These are phyloP conservation scores for Noctua fimbriata DNA, from an alignment of 2,888 invertebrate species.

Conservation along the genomic window DNA sequence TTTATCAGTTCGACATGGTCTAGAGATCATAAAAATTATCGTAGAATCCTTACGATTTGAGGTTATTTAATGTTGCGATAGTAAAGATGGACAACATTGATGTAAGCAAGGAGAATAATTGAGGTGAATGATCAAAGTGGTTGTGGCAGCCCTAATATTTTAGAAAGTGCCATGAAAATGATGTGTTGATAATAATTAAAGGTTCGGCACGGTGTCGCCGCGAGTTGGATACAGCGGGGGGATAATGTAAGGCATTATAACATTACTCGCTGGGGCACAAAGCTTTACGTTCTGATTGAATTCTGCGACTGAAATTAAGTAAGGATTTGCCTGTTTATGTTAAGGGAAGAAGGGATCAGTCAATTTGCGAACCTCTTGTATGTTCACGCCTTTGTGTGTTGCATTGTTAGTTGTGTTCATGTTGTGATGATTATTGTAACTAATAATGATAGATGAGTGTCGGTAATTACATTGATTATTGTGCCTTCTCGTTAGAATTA, in stretches of 20 bases:
- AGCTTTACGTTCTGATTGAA: conserved; percentile 90
- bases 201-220: conserved; percentile 86
- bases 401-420: conserved; percentile 52
- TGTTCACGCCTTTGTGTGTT: conserved; percentile 82
- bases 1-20: conserved; percentile 65
- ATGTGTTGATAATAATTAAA: conserved; percentile 91
- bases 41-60: conserved; percentile 26
- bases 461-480: conserved; percentile 47
- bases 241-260: conserved; percentile 89
- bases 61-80: conserved; percentile 54
- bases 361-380: conserved; percentile 83
- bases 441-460: conserved; percentile 54
- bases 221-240: conserved; percentile 81
- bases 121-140: conserved; percentile 35
- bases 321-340: conserved; percentile 90
- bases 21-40: conserved; percentile 53
- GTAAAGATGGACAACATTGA: conserved; percentile 27
- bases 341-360: conserved; percentile 87
- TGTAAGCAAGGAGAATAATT: conserved; percentile 43
- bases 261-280: conserved; percentile 87
- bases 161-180: conserved; percentile 86
- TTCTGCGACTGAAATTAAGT: conserved; percentile 90
- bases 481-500: conserved; percentile 16
- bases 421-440: conserved; percentile 46
- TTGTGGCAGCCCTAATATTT: conserved; percentile 82